phyloP scores from a whole-genome alignment of 2,888 invertebrate genomes.

The Megastigmus dorsalis region DNA sequence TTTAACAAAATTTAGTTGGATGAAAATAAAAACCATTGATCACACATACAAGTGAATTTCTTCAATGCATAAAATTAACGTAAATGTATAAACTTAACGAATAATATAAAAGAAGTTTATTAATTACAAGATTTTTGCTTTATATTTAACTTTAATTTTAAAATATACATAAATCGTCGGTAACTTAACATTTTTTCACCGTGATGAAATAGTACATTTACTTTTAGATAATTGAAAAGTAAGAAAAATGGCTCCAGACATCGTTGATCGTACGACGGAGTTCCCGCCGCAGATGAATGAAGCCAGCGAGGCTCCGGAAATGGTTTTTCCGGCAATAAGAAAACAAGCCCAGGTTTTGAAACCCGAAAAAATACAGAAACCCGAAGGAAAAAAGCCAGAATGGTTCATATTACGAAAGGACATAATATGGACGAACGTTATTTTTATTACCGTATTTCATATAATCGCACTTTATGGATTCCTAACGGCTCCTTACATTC shows the following conservation, averaged over 20 bases:
- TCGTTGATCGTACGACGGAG: background rate
- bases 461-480: conserved; percentile 29
- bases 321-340: background rate
- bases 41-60: no score
- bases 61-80: background rate
- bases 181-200: background rate
- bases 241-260: conserved; percentile 26
- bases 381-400: background rate
- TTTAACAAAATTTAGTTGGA: no score
- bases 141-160: background rate
- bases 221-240: background rate
- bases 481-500: conserved; percentile 30
- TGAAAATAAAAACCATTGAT: no score
- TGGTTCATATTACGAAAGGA: conserved; percentile 14
- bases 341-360: background rate
- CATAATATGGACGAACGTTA: conserved; percentile 43
- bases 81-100: background rate
- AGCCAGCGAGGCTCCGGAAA: background rate
- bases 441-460: conserved; percentile 32
- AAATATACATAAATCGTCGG: no score
- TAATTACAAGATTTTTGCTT: background rate
- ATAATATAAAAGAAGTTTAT: background rate
- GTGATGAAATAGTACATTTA: background rate
- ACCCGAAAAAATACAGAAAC: background rate
- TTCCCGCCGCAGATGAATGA: background rate